Percentiles rank a stretch among this genome's conserved stretches.
Conservation (phyloP, 2,113 vertebrate genomes). For the Scortum barcoo region DNA sequence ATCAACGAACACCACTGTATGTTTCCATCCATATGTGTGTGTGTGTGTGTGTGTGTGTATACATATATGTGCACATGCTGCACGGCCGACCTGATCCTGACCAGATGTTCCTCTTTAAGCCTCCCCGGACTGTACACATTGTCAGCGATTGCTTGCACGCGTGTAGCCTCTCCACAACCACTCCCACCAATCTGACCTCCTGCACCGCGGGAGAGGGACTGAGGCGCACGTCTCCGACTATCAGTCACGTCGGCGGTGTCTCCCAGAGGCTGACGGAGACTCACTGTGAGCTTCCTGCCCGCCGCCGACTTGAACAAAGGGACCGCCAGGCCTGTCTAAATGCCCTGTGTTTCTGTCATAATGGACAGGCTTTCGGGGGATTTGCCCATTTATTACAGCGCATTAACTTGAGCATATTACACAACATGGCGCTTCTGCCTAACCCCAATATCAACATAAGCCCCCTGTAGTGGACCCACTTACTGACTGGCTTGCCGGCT, state of each 20-base stretch:
- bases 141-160: constrained; percentile 15
- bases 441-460: constrained; percentile 71
- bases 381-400: constrained; percentile 76
- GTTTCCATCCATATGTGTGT: not conserved
- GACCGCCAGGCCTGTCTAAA: constrained; percentile 59
- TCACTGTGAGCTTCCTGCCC: constrained; percentile 49
- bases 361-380: constrained; percentile 72
- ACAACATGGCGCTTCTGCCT: constrained; percentile 62
- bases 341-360: constrained; percentile 72
- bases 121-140: constrained; percentile 1
- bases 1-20: not conserved
- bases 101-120: constrained; percentile 43
- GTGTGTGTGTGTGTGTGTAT: too few relatives aligned
- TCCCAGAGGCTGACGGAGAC: constrained; percentile 58
- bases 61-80: not conserved
- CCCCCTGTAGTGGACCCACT: constrained; percentile 64
- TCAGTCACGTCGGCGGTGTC: constrained; percentile 52
- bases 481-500: constrained; percentile 48
- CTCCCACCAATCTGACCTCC: constrained; percentile 41
- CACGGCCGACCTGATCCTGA: constrained; percentile 20
- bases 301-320: constrained; percentile 53
- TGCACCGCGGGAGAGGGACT: constrained; percentile 16
- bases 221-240: constrained; percentile 53
- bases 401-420: constrained; percentile 77
- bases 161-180: constrained; percentile 11